Conservation (phyloP, 1,140 invertebrate species). For the Stegodyphus mimosarum region DNA sequence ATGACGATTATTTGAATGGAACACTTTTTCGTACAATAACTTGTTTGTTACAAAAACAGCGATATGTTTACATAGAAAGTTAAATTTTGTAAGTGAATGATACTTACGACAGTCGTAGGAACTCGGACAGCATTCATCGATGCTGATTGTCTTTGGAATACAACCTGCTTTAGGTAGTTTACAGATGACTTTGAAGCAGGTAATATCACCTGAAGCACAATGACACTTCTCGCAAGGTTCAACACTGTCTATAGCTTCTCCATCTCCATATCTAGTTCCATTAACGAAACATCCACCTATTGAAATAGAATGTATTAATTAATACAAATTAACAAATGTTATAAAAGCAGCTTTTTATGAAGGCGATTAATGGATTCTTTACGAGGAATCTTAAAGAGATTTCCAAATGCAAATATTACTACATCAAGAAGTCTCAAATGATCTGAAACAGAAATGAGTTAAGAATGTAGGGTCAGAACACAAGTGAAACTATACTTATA, state of each 20-base stretch:
- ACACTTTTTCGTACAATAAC: background rate
- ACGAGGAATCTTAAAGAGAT: too few species aligned
- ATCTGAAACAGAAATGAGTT: too few species aligned
- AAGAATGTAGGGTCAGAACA: too few species aligned
- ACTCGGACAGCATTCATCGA: constrained; percentile 31
- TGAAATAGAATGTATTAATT: too few species aligned
- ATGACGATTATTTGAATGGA: background rate
- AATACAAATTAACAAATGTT: too few species aligned
- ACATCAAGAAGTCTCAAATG: too few species aligned
- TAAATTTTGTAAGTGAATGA: background rate
- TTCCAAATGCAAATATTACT: too few species aligned
- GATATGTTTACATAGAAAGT: background rate
- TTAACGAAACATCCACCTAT: constrained; percentile 20
- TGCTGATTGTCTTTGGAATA: background rate
- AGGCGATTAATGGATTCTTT: too few species aligned
- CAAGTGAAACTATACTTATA: too few species aligned
- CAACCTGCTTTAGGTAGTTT: constrained; percentile 26
- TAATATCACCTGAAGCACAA: constrained; percentile 21
- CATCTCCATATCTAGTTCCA: constrained; percentile 21
- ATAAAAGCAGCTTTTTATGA: too few species aligned
- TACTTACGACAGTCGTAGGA: constrained; percentile 54
- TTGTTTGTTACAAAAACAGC: background rate
- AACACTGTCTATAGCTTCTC: constrained; percentile 4
- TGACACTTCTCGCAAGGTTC: constrained; percentile 48
- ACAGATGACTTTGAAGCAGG: constrained; percentile 39